phyloP scores from a whole-genome alignment of 2,888 invertebrate genomes.

The Pharmacophagus antenor region DNA sequence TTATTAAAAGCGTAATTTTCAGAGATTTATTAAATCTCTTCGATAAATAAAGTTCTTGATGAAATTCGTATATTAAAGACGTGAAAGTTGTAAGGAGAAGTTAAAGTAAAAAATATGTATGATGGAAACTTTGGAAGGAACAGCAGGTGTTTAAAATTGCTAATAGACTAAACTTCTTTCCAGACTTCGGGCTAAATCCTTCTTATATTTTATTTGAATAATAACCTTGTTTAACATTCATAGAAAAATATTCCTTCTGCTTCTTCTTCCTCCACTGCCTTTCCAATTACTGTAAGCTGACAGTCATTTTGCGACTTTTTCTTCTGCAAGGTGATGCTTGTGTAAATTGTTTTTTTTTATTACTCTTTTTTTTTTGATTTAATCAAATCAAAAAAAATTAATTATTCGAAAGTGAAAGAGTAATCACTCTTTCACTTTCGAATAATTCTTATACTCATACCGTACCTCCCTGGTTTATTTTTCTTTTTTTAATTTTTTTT shows the following conservation, averaged over 20 bases:
- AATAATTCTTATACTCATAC: too few relatives aligned
- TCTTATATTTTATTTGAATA: conserved; percentile 10
- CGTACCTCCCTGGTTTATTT: too few relatives aligned
- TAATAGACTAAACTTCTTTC: conserved; percentile 25
- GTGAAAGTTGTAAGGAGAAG: conserved; percentile 17
- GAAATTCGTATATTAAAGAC: conserved; percentile 22
- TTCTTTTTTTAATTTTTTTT: too few relatives aligned
- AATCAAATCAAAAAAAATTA: too few relatives aligned
- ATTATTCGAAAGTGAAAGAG: too few relatives aligned
- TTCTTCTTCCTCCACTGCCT: too few relatives aligned
- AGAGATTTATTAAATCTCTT: background rate
- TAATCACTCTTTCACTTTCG: too few relatives aligned
- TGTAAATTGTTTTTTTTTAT: too few relatives aligned
- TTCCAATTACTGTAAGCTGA: too few relatives aligned
- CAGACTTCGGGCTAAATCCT: conserved; percentile 16
- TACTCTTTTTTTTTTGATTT: too few relatives aligned
- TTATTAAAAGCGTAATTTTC: background rate
- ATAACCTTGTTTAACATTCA: conserved; percentile 5
- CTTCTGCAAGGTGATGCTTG: too few relatives aligned
- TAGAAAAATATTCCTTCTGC: background rate
- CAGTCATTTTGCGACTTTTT: too few relatives aligned
- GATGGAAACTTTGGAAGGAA: conserved; percentile 24
- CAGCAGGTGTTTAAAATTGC: conserved; percentile 31
- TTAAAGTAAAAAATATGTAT: conserved; percentile 31
- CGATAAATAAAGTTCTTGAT: conserved; percentile 14